These are phyloP conservation scores for Dryococelus australis DNA, from an alignment of 2,888 invertebrate species.

Conservation along the genomic window DNA sequence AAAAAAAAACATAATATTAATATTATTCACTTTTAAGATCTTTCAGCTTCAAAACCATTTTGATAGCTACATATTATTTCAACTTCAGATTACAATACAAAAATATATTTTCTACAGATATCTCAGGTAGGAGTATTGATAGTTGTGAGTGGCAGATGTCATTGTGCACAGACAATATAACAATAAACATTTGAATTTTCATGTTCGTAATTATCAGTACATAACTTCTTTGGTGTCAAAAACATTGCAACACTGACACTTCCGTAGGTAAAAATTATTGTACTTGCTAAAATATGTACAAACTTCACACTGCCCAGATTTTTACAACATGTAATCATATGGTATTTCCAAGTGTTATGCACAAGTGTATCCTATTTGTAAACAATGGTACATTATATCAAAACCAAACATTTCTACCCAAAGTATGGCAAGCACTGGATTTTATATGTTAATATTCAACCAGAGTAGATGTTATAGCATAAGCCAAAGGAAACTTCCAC, in stretches of 20 bases:
- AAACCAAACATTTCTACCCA: background rate
- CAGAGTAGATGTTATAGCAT: too few relatives aligned
- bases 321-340: background rate
- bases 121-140: background rate
- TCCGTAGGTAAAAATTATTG: background rate
- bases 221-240: constrained; percentile 6
- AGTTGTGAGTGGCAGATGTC: background rate
- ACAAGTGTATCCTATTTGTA: background rate
- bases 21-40: too few relatives aligned
- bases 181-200: background rate
- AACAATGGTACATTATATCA: background rate
- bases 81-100: background rate
- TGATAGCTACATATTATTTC: background rate
- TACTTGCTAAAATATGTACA: too few relatives aligned
- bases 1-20: too few relatives aligned
- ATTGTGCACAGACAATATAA: background rate
- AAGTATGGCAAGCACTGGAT: background rate
- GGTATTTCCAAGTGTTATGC: background rate
- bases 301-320: background rate
- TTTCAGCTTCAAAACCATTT: background rate
- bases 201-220: background rate
- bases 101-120: constrained; percentile 6
- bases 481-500: too few relatives aligned
- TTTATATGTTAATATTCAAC: too few relatives aligned
- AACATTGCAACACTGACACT: background rate